These are phyloP conservation scores for Trichogramma pretiosum DNA, from an alignment of 1,140 invertebrate species.

Conservation along the genomic window DNA sequence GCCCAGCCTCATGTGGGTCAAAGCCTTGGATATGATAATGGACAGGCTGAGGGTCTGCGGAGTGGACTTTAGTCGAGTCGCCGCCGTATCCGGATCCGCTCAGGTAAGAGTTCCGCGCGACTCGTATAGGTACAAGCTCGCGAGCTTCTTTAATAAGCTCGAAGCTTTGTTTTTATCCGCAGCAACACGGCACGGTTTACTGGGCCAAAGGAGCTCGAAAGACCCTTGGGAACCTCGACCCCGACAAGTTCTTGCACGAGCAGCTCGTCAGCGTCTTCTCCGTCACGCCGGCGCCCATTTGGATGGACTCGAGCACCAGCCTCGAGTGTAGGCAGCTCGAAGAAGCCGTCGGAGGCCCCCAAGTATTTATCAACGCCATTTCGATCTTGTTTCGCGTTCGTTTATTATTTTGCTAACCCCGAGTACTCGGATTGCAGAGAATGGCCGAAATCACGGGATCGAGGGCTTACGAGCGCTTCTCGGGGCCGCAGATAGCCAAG, in stretches of 20 bases:
- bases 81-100: slow-evolving; percentile 78
- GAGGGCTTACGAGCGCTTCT: slow-evolving; percentile 87
- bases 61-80: slow-evolving; percentile 73
- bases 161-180: slow-evolving; percentile 19
- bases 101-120: slow-evolving; percentile 53
- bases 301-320: slow-evolving; percentile 92
- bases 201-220: slow-evolving; percentile 71
- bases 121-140: neutral
- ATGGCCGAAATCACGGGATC: slow-evolving; percentile 85
- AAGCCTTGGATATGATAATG: slow-evolving; percentile 85
- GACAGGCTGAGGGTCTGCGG: slow-evolving; percentile 72
- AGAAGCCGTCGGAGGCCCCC: slow-evolving; percentile 66
- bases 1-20: slow-evolving; percentile 89
- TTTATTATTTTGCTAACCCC: neutral
- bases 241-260: slow-evolving; percentile 70
- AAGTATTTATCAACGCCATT: slow-evolving; percentile 41
- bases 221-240: slow-evolving; percentile 57
- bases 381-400: neutral
- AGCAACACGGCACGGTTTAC: slow-evolving; percentile 96
- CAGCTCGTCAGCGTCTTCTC: slow-evolving; percentile 74
- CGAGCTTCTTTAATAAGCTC: neutral
- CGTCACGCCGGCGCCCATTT: slow-evolving; percentile 76
- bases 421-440: slow-evolving; percentile 45
- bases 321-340: slow-evolving; percentile 73
- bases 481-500: slow-evolving; percentile 87